Evolutionary conservation across 2,797 vertebrate species (phyloP).

Genomic region (Vireo griseus): DNA sequence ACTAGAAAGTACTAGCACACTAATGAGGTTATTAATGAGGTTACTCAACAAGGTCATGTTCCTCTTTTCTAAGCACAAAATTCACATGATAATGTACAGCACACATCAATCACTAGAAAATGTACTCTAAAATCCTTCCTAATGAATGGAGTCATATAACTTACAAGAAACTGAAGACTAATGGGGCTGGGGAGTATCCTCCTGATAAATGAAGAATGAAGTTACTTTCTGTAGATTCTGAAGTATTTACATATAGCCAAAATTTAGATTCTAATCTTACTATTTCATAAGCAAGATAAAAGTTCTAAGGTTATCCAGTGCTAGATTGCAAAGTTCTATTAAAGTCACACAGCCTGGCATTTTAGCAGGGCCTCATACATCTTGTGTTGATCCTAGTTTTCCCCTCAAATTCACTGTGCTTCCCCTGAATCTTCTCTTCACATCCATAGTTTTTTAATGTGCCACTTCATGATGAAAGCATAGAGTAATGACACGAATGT

Average conservation of each 20-base stretch:
- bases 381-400: background rate
- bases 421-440: background rate
- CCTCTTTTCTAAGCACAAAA: constrained; percentile 11
- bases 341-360: background rate
- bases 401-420: background rate
- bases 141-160: background rate
- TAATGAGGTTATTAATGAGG: constrained; percentile 51
- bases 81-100: background rate
- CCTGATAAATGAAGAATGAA: background rate
- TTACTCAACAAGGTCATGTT: constrained; percentile 31
- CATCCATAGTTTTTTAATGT: background rate
- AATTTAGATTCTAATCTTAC: background rate
- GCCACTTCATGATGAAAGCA: background rate
- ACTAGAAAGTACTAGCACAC: constrained; percentile 30
- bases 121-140: constrained; percentile 12
- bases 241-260: background rate
- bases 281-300: background rate
- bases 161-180: constrained; percentile 4
- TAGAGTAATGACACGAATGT: background rate
- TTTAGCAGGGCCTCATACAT: background rate
- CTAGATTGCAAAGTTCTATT: background rate
- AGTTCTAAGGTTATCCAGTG: background rate
- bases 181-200: background rate
- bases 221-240: background rate
- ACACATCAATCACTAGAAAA: background rate